phyloP scores from a whole-genome alignment of 2,888 invertebrate species.

The Rugalucina vietnamica region DNA sequence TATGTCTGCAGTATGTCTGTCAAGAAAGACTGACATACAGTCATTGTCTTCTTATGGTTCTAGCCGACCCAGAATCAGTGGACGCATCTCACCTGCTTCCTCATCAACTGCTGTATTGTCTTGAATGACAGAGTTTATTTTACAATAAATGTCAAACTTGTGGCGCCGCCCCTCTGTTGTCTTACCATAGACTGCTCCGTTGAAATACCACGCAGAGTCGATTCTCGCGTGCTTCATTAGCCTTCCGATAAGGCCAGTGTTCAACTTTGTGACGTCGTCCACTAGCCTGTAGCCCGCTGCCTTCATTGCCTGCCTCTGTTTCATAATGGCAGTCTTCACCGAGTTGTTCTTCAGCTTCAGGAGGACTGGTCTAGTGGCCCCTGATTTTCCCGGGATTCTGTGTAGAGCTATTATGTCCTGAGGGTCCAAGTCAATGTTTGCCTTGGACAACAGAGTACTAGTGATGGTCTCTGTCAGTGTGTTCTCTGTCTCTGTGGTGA shows the following conservation, averaged over 20 bases:
- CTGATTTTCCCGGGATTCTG: constrained; percentile 15
- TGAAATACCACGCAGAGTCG: constrained; percentile 27
- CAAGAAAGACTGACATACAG: too few species aligned
- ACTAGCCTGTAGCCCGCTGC: neutral
- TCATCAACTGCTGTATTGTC: too few species aligned
- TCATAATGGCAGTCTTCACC: neutral
- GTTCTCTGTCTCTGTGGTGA: neutral
- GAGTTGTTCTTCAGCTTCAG: constrained; percentile 12
- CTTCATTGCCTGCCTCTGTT: constrained; percentile 3
- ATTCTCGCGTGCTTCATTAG: neutral
- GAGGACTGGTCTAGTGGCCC: neutral
- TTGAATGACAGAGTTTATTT: neutral
- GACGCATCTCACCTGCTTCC: too few species aligned
- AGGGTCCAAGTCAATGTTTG: neutral
- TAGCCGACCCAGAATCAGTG: too few species aligned
- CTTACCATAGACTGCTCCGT: constrained; percentile 11
- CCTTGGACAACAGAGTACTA: neutral
- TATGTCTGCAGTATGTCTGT: too few species aligned
- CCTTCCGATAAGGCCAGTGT: constrained; percentile 16
- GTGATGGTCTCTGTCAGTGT: neutral
- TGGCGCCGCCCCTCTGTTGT: neutral
- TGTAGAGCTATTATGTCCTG: constrained; percentile 6
- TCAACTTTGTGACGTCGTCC: constrained; percentile 19
- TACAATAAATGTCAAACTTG: constrained; percentile 8
- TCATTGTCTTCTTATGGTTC: too few species aligned